phyloP scores from a whole-genome alignment of 2,113 vertebrate species.

The Anser brachyrhynchus region DNA sequence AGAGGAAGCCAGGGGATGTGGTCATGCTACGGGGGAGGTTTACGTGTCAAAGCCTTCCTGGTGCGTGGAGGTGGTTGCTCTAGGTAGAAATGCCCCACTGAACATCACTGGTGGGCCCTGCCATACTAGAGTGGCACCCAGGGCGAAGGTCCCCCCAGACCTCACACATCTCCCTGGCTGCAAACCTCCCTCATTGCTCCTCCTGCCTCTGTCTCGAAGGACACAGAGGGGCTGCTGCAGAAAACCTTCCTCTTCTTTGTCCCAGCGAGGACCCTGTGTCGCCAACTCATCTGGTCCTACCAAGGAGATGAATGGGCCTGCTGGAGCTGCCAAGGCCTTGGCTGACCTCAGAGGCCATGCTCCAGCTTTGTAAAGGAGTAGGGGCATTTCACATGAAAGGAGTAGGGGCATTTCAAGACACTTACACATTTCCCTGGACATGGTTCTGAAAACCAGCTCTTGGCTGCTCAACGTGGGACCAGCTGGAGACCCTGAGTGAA shows the following conservation, averaged over 20 bases:
- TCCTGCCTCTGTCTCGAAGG: no score
- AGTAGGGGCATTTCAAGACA: not conserved
- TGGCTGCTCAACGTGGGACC: not conserved
- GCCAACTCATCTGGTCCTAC: not conserved
- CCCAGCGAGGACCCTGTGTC: no score
- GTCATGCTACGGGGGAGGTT: not conserved
- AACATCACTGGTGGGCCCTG: not conserved
- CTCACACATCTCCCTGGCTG: no score
- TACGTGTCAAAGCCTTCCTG: not conserved
- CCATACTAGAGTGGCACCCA: accelerated
- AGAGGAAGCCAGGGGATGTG: conserved; percentile 22
- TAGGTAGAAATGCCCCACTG: accelerated
- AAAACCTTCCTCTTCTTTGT: no score
- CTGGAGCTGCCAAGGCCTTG: not conserved
- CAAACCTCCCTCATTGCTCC: no score
- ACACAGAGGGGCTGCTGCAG: no score
- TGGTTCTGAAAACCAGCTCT: not conserved
- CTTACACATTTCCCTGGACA: not conserved
- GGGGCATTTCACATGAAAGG: not conserved
- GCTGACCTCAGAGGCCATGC: not conserved
- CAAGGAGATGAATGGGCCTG: not conserved
- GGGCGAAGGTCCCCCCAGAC: not conserved
- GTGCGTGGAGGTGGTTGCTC: accelerated
- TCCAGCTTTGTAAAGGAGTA: not conserved
- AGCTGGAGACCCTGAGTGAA: not conserved